Base-by-base conservation (phyloP, 2,113 vertebrate genomes). In the Himantopus leucocephalus region DNA sequence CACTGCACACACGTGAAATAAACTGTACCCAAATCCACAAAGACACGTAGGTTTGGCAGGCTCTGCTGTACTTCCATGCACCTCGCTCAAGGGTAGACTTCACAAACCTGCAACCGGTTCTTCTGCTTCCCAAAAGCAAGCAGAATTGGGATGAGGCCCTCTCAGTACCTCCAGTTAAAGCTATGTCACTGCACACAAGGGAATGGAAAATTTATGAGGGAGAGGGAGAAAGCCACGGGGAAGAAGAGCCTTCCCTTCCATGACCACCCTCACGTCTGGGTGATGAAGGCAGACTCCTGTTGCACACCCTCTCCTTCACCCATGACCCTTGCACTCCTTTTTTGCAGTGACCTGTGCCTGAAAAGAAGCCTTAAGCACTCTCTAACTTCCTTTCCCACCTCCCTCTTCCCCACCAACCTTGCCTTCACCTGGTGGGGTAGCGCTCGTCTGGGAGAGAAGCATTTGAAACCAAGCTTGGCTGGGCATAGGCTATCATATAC, bases 31-130 rank as follows among this genome's bases (percentile, higher is more conserved):
- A 91, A 50, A 74, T 17, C 8, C 35, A 68, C 43, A 16, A 39
- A 53, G 35, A 50, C 12, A 13, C 0, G 0, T 13, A 55, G 11
- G 5, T 64, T 48, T 45, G 32, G 15, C 43, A 76, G 24, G 17
- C 16, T 74, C 12, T 70, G 32, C 19, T 22, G 8, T 37, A 23
- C 50, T 80, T 71, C 10, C 16, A 7, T 24, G 15, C 13, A 26
- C 5, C 10, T 50, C 74, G 50, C 24, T 71, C 60, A 71, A 71
- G 12, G 5, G 9, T 6, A 47, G 35, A 6, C 0, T 12, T 53
- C 59, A 64, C 24, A 64, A 77, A 78, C 20, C 12, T 37, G 11
- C 22, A 52, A 24, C 14, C 56, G 35, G 17, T 52, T 41, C 32
- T 70, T 64, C 13, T 21, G 24, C 39, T 60, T 64, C 19, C 39